phyloP scores from a whole-genome alignment of 2,888 invertebrate genomes.

The Rapana venosa region DNA sequence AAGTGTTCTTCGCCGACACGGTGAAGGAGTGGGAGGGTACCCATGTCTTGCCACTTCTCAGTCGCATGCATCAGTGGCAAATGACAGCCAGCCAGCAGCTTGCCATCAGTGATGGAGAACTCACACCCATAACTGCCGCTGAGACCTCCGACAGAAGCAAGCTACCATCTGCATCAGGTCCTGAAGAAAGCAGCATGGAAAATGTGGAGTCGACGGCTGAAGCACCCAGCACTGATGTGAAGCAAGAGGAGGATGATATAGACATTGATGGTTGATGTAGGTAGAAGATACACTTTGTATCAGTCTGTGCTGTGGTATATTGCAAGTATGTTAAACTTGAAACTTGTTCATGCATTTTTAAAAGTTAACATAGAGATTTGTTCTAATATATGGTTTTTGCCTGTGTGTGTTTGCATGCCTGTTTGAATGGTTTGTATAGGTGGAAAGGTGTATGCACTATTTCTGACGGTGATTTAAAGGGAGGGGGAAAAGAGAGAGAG shows the following conservation, averaged over 20 bases:
- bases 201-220: background rate
- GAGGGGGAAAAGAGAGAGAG: background rate
- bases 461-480: too few species aligned
- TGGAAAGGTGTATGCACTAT: background rate
- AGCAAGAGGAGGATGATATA: background rate
- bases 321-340: background rate
- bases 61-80: background rate
- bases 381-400: too few species aligned
- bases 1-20: constrained; percentile 59
- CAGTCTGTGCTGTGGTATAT: background rate
- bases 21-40: constrained; percentile 65
- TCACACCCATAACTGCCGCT: too few species aligned
- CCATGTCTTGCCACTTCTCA: constrained; percentile 53
- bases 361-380: constrained; percentile 7
- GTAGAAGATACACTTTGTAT: background rate
- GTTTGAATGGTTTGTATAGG: constrained; percentile 20
- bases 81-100: constrained; percentile 26
- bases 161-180: background rate
- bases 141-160: background rate
- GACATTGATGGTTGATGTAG: background rate
- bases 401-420: background rate
- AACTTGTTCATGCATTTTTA: background rate
- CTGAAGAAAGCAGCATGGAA: background rate
- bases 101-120: background rate
- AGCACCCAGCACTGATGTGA: background rate